Conservation (phyloP, 2,113 vertebrate species). For the Hemiprocne comata region DNA sequence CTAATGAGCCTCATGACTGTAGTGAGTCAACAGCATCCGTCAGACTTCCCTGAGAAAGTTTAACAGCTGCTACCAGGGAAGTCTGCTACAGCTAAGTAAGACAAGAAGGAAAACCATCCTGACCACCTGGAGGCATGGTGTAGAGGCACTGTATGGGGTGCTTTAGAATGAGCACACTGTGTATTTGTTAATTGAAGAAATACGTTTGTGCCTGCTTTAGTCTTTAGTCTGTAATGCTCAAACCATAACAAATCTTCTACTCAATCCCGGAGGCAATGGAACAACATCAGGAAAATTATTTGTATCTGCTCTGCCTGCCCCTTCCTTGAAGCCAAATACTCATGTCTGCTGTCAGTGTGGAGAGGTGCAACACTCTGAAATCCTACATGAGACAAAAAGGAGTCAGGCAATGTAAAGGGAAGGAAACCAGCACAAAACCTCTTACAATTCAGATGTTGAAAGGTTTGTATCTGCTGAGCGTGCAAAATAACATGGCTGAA, state of each 20-base stretch:
- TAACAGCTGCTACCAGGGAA: not conserved
- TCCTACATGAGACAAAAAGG: not conserved
- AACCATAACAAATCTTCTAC: not conserved
- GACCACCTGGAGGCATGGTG: not conserved
- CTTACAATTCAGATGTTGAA: not conserved
- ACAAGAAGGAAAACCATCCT: not conserved
- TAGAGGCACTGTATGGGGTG: not conserved
- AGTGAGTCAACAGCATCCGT: not conserved
- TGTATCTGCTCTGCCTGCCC: not conserved
- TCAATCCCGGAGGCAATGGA: not conserved
- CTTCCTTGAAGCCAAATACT: not conserved
- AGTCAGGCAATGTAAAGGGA: not conserved
- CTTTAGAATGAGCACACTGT: not conserved
- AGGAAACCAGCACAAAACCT: not conserved
- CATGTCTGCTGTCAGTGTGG: not conserved
- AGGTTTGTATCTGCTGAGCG: not conserved
- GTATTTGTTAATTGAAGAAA: not conserved
- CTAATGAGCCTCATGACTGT: not conserved
- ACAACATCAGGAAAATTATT: not conserved
- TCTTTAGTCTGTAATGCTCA: not conserved
- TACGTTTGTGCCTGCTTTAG: not conserved
- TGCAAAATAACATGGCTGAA: not conserved
- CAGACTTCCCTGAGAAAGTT: not conserved
- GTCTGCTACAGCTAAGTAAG: not conserved
- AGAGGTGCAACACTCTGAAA: not conserved